phyloP scores from a whole-genome alignment of 2,888 invertebrate genomes.

The Cephonodes hylas region DNA sequence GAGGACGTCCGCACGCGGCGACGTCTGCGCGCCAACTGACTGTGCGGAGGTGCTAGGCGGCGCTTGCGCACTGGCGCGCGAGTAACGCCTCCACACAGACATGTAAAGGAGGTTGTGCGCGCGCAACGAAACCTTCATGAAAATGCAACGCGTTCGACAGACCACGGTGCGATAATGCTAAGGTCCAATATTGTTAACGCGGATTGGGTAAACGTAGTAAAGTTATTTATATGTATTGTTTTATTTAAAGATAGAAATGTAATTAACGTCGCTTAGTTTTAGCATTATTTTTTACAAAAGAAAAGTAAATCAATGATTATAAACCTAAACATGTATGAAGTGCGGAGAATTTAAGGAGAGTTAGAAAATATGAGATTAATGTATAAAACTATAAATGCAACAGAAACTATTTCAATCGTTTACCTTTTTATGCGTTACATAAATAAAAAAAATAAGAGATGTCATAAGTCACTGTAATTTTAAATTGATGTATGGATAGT shows the following conservation, averaged over 20 bases:
- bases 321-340: too few relatives aligned
- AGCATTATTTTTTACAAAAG: too few relatives aligned
- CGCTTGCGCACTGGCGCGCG: slow-evolving; percentile 52
- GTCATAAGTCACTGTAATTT: too few relatives aligned
- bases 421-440: too few relatives aligned
- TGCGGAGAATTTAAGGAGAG: too few relatives aligned
- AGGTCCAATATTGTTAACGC: neutral
- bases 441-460: too few relatives aligned
- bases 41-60: slow-evolving; percentile 44
- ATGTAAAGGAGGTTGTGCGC: slow-evolving; percentile 30
- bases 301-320: too few relatives aligned
- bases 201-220: neutral
- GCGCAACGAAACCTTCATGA: slow-evolving; percentile 61
- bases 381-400: too few relatives aligned
- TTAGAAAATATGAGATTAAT: too few relatives aligned
- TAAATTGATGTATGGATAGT: too few relatives aligned
- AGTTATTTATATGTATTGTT: neutral
- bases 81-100: slow-evolving; percentile 65
- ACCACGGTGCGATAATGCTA: slow-evolving; percentile 37
- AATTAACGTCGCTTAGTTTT: too few relatives aligned
- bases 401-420: too few relatives aligned
- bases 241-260: neutral
- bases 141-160: slow-evolving; percentile 59
- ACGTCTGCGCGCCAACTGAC: slow-evolving; percentile 56
- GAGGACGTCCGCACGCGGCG: slow-evolving; percentile 46